Percentiles rank a stretch among this genome's conserved stretches.
Evolutionary conservation across 2,113 vertebrate species (phyloP).

Genomic region (Amphilophus citrinellus): DNA sequence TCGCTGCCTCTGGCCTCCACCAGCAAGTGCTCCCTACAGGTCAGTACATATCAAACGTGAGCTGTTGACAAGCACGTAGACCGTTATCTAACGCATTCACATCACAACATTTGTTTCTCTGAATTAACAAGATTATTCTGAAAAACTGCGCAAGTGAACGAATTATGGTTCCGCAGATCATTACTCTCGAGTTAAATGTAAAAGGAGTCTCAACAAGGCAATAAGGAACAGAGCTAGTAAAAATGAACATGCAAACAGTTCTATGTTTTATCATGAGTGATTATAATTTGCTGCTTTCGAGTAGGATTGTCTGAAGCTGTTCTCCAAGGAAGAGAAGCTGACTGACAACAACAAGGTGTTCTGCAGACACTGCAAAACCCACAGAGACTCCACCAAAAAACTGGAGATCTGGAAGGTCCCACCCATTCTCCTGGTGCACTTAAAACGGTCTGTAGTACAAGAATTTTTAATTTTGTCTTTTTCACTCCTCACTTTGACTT

Average conservation of each 20-base stretch:
- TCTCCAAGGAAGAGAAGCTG: constrained; percentile 97
- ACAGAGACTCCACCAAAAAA: constrained; percentile 95
- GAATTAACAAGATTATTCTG: background rate
- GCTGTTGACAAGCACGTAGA: too few species aligned
- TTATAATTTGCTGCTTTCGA: background rate
- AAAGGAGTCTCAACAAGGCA: too few species aligned
- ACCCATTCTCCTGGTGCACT: constrained; percentile 93
- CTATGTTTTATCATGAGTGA: background rate
- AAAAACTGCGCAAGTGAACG: background rate
- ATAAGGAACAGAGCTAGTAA: too few species aligned
- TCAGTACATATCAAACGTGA: constrained; percentile 53
- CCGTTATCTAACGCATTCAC: background rate
- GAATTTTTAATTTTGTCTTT: background rate
- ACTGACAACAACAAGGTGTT: constrained; percentile 97
- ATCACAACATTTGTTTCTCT: background rate
- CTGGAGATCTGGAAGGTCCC: constrained; percentile 99
- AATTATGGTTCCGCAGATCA: background rate
- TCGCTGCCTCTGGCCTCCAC: constrained; percentile 91
- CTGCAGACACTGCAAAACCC: constrained; percentile 95
- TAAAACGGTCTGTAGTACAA: constrained; percentile 88
- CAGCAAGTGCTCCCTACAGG: constrained; percentile 96
- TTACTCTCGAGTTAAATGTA: background rate
- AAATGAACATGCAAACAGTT: background rate
- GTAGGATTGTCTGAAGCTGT: constrained; percentile 96
- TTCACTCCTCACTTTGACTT: background rate